phyloP scores from a whole-genome alignment of 2,888 invertebrate genomes.

The Omphaloscelis lunosa region DNA sequence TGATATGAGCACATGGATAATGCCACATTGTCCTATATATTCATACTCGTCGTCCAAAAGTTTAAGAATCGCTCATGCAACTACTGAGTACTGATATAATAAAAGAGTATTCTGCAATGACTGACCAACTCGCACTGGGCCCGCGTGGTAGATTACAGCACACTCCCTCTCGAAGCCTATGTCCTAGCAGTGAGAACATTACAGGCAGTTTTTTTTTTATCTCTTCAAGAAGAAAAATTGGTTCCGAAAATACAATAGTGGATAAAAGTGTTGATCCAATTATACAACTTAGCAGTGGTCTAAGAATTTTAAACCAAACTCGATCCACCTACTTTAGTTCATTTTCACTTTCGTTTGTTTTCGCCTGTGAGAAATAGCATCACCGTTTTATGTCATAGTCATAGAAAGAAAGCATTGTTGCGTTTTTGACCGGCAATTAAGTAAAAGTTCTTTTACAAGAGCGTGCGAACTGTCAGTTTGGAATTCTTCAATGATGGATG shows the following conservation, averaged over 20 bases:
- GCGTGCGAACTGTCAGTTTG: slow-evolving; percentile 78
- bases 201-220: too few relatives aligned
- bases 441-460: slow-evolving; percentile 84
- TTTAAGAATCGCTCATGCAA: background rate
- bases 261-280: slow-evolving; percentile 31
- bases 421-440: slow-evolving; percentile 85
- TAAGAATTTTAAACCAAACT: slow-evolving; percentile 48
- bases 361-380: slow-evolving; percentile 75
- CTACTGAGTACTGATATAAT: background rate
- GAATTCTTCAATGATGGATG: slow-evolving; percentile 52
- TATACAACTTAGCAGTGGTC: slow-evolving; percentile 48
- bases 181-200: too few relatives aligned
- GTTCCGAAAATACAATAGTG: background rate
- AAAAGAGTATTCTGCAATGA: background rate
- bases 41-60: background rate
- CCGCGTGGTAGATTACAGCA: too few relatives aligned
- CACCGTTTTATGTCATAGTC: slow-evolving; percentile 78
- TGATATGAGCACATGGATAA: too few relatives aligned
- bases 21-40: background rate
- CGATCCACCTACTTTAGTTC: slow-evolving; percentile 70
- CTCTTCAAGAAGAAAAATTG: background rate
- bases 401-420: slow-evolving; percentile 82
- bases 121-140: too few relatives aligned
- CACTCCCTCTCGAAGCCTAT: too few relatives aligned
- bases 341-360: slow-evolving; percentile 84